A percentile compares a stretch with the other conserved stretches of the same genome.
These are phyloP conservation scores for Plebejus argus DNA, from an alignment of 2,888 invertebrate genomes.

Conservation along the genomic window DNA sequence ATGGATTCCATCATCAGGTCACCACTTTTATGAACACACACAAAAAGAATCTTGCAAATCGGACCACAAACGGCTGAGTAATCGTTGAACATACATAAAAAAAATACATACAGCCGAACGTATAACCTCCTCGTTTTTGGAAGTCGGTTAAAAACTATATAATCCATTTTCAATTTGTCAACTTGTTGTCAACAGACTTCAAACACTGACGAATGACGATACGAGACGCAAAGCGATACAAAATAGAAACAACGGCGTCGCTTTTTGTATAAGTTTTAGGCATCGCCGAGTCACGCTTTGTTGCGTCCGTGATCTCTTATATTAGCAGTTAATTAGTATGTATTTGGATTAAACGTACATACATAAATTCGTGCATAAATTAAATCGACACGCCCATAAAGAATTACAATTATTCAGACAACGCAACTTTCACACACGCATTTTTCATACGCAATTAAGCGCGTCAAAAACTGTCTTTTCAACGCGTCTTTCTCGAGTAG, in stretches of 20 bases:
- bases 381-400: neutral
- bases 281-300: neutral
- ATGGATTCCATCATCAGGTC: too few relatives aligned
- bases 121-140: too few relatives aligned
- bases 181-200: too few relatives aligned
- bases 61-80: too few relatives aligned
- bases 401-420: neutral
- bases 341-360: neutral
- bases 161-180: too few relatives aligned
- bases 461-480: conserved; percentile 11
- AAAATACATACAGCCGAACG: too few relatives aligned
- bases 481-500: neutral
- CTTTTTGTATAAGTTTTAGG: neutral
- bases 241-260: neutral
- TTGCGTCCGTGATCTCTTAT: neutral
- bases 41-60: too few relatives aligned
- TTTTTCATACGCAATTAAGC: conserved; percentile 21
- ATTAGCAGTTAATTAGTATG: neutral
- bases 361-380: conserved; percentile 9
- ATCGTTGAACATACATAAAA: too few relatives aligned
- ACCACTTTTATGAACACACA: too few relatives aligned
- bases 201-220: too few relatives aligned
- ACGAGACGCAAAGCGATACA: neutral
- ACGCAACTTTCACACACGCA: conserved; percentile 13
- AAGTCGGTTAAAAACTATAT: too few relatives aligned